Conservation (phyloP, 2,888 invertebrate species). For the Polietes domitor region DNA sequence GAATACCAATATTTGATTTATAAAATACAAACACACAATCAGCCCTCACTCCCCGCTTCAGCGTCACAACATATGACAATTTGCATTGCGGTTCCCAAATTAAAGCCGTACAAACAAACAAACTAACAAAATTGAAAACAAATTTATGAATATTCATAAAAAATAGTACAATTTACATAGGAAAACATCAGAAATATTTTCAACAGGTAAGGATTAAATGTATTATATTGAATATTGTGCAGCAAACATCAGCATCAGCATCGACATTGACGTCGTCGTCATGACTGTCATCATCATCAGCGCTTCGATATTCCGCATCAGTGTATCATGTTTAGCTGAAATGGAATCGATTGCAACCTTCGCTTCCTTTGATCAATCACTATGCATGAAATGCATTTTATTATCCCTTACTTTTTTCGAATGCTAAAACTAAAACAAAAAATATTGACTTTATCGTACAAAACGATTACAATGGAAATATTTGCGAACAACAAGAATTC, state of each 20-base stretch:
- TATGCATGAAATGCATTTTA: slow-evolving; percentile 20
- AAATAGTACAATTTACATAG: slow-evolving; percentile 24
- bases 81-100: not conserved
- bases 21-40: slow-evolving; percentile 3
- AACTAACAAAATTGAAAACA: not conserved
- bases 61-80: slow-evolving; percentile 12
- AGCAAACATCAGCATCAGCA: not conserved
- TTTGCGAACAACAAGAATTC: slow-evolving; percentile 20
- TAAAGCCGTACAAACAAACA: not conserved
- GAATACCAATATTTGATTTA: slow-evolving; percentile 16
- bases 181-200: slow-evolving; percentile 31
- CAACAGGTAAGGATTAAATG: slow-evolving; percentile 43
- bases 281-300: not conserved
- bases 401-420: slow-evolving; percentile 1
- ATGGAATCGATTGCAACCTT: not conserved
- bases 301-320: slow-evolving; percentile 15
- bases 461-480: slow-evolving; percentile 38
- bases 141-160: slow-evolving; percentile 28
- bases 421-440: not conserved
- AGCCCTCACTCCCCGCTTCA: not conserved
- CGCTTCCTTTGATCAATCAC: slow-evolving; percentile 22
- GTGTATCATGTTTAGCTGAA: not conserved
- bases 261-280: not conserved
- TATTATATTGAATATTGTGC: slow-evolving; percentile 1
- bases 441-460: slow-evolving; percentile 39